Evolutionary conservation across 2,113 vertebrate species (phyloP).

Genomic region (Mobula birostris): DNA sequence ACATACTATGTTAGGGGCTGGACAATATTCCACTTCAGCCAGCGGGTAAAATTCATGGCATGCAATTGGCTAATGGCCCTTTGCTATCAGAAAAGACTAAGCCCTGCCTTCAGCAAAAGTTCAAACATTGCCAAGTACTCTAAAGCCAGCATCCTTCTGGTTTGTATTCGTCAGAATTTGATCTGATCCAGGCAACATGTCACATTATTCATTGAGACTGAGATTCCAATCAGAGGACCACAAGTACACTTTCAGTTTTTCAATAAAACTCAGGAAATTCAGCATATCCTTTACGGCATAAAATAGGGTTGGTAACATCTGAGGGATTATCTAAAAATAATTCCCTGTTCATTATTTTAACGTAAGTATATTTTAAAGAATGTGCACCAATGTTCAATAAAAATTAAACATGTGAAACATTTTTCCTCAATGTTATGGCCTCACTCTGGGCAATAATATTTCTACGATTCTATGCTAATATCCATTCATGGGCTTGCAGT

Average conservation of each 20-base stretch:
- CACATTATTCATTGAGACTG: background rate
- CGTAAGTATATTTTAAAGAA: background rate
- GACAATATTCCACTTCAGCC: too few species aligned
- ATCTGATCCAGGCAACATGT: background rate
- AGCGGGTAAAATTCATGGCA: too few species aligned
- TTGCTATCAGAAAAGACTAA: too few species aligned
- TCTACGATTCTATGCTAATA: background rate
- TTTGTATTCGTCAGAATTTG: too few species aligned
- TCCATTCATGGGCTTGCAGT: background rate
- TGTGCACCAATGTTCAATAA: too few species aligned
- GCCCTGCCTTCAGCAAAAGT: too few species aligned
- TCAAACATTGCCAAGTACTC: too few species aligned
- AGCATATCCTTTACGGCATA: background rate
- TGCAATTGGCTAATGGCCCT: too few species aligned
- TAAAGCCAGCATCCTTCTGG: too few species aligned
- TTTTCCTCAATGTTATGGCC: background rate
- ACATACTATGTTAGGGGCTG: too few species aligned
- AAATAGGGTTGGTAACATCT: background rate
- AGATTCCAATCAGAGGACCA: background rate
- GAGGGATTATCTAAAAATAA: background rate
- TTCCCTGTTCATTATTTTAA: background rate
- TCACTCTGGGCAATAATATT: too few species aligned
- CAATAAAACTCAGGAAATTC: background rate
- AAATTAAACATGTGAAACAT: background rate
- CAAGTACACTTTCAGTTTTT: background rate